Conservation (phyloP, 2,113 vertebrate species). For the Sinocyclocheilus rhinocerous region DNA sequence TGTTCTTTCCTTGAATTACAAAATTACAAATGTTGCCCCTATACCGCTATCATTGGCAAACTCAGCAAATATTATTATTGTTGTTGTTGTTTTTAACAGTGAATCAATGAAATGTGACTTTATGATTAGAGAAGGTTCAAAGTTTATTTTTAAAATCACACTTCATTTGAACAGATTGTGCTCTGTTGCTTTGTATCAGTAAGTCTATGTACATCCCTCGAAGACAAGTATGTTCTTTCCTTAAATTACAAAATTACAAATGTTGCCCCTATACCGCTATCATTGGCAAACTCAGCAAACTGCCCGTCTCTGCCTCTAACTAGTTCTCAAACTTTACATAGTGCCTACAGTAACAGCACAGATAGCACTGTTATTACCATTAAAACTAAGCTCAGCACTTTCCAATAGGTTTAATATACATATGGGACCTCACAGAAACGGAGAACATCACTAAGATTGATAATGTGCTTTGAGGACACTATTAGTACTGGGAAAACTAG, state of each 20-base stretch:
- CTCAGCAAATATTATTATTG: background rate
- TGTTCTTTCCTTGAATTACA: background rate
- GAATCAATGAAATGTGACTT: no score
- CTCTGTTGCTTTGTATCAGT: background rate
- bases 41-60: background rate
- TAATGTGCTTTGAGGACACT: background rate
- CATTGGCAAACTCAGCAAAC: background rate
- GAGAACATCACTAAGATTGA: background rate
- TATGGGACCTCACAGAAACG: background rate
- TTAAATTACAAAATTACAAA: background rate
- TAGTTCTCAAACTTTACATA: conserved; percentile 4
- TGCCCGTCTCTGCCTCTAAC: background rate
- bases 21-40: background rate
- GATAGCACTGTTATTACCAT: background rate
- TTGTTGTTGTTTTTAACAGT: background rate
- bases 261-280: background rate
- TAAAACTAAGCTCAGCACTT: background rate
- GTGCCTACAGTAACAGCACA: conserved; percentile 1
- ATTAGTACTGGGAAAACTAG: background rate
- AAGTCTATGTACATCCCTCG: background rate
- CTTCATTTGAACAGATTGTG: background rate
- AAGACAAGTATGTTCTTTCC: background rate
- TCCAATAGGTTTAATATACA: background rate
- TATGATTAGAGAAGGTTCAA: background rate
- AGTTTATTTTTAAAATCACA: conserved; percentile 2